Percentiles rank a stretch among this genome's conserved stretches.
Evolutionary conservation across 2,113 vertebrate species (phyloP).

Genomic region (Caranx melampygus): DNA sequence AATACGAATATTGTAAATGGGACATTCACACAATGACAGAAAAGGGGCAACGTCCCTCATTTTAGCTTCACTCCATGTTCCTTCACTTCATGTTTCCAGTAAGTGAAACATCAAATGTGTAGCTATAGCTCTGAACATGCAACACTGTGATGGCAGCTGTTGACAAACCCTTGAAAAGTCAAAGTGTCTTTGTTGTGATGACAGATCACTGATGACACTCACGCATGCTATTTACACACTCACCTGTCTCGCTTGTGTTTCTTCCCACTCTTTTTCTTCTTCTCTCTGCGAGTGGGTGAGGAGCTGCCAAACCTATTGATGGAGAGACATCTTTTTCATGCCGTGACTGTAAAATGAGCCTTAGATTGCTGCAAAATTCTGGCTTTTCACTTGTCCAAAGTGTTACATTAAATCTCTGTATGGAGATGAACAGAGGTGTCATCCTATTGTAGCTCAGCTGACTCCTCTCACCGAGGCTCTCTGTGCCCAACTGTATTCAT

Average conservation of each 20-base stretch:
- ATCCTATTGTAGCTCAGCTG: slow-evolving; percentile 11
- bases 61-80: neutral
- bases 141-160: neutral
- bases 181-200: neutral
- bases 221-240: slow-evolving; percentile 1
- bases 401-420: slow-evolving; percentile 1
- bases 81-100: neutral
- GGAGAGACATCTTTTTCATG: slow-evolving; percentile 28
- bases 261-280: slow-evolving; percentile 93
- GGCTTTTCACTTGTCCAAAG: slow-evolving; percentile 9
- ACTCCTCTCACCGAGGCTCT: neutral
- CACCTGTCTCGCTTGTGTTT: slow-evolving; percentile 96
- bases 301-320: slow-evolving; percentile 89
- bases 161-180: slow-evolving; percentile 29
- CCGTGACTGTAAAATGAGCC: slow-evolving; percentile 24
- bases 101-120: neutral
- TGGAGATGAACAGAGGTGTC: slow-evolving; percentile 18
- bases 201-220: slow-evolving; percentile 13
- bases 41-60: too few relatives aligned
- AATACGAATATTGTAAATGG: too few relatives aligned
- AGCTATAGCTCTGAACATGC: slow-evolving; percentile 2
- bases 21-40: too few relatives aligned
- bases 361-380: neutral
- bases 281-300: slow-evolving; percentile 92
- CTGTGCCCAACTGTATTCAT: slow-evolving; percentile 18